These are phyloP conservation scores for Ursus arctos DNA, from an alignment of 2,113 vertebrate species.

Conservation along the genomic window DNA sequence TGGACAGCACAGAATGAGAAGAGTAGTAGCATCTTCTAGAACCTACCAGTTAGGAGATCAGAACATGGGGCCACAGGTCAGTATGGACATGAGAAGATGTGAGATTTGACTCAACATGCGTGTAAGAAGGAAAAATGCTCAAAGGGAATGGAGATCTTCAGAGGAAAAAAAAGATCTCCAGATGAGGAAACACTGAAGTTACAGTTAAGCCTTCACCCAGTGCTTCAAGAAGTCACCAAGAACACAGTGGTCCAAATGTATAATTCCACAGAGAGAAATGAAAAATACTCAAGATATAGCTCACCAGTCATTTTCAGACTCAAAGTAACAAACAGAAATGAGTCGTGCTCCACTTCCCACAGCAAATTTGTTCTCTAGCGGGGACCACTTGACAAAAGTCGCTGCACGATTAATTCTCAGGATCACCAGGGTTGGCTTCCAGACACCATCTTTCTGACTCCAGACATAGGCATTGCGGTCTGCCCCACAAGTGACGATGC, in stretches of 20 bases:
- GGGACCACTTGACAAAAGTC: constrained; percentile 99
- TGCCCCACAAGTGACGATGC: constrained; percentile 98
- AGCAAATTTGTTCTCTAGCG: constrained; percentile 99
- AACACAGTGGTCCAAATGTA: neutral
- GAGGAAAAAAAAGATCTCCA: neutral
- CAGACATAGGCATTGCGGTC: constrained; percentile 99
- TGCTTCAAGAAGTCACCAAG: neutral
- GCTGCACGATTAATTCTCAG: constrained; percentile 98
- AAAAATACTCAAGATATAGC: constrained; percentile 30
- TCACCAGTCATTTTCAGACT: constrained; percentile 99
- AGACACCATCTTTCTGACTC: constrained; percentile 98
- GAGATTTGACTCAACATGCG: neutral
- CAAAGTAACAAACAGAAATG: constrained; percentile 99
- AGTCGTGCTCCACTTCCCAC: constrained; percentile 98
- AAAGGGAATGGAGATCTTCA: neutral
- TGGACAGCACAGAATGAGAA: neutral
- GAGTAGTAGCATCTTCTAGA: neutral
- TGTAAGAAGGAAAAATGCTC: neutral
- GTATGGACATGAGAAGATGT: neutral
- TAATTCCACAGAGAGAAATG: neutral
- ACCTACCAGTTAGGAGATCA: neutral
- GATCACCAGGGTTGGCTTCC: constrained; percentile 99
- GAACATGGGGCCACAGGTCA: neutral
- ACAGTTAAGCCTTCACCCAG: neutral
- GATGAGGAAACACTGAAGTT: neutral